Evolutionary conservation across 2,113 vertebrate genomes (phyloP).

Genomic region (Anarrhichthys ocellatus): DNA sequence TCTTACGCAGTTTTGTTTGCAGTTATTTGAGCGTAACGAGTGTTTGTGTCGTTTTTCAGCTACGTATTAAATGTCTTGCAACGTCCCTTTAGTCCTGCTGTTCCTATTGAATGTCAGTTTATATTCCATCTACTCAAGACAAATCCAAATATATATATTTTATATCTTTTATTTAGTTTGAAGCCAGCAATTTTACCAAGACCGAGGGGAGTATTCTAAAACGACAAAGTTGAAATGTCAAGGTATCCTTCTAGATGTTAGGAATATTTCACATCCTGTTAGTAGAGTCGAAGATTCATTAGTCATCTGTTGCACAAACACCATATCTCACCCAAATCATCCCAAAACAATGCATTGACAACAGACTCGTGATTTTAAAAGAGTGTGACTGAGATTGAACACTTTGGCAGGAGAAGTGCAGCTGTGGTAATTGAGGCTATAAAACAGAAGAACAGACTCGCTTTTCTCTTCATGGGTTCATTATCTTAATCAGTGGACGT

Average conservation of each 20-base stretch:
- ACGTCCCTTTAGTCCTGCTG: neutral
- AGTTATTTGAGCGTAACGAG: neutral
- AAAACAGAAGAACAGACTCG: slow-evolving; percentile 12
- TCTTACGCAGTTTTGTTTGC: neutral
- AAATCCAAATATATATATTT: no score
- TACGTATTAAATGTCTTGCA: neutral
- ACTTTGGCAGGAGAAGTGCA: slow-evolving; percentile 9
- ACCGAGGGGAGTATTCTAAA: neutral
- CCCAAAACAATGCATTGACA: neutral
- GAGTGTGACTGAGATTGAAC: neutral
- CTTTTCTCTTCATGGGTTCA: slow-evolving; percentile 31
- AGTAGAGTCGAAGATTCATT: slow-evolving; percentile 17
- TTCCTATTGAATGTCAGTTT: neutral
- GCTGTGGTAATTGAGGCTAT: slow-evolving; percentile 34
- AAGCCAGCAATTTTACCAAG: neutral
- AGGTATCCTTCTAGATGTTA: slow-evolving; percentile 57
- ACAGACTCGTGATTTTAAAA: neutral
- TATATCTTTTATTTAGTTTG: neutral
- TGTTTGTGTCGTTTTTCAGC: neutral
- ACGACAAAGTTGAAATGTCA: slow-evolving; percentile 45
- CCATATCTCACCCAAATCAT: neutral
- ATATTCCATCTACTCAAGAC: neutral
- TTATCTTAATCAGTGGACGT: slow-evolving; percentile 17
- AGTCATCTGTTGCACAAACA: slow-evolving; percentile 8
- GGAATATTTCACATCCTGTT: slow-evolving; percentile 27